These are phyloP conservation scores for Belgica antarctica DNA, from an alignment of 2,888 invertebrate species.

Conservation along the genomic window DNA sequence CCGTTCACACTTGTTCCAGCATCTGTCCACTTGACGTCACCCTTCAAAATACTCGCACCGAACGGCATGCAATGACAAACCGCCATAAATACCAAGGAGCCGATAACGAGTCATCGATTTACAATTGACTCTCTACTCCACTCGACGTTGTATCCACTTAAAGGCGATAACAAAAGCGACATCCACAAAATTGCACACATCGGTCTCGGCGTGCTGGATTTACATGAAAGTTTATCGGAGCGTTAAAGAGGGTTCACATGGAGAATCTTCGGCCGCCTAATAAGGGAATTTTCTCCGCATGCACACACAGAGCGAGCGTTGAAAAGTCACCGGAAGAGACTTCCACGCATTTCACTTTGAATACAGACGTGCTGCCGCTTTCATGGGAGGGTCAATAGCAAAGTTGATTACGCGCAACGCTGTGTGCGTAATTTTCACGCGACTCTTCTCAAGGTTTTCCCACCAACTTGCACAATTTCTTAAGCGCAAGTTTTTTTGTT, in stretches of 20 bases:
- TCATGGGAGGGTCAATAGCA: not conserved
- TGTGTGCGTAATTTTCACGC: slow-evolving; percentile 12
- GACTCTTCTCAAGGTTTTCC: slow-evolving; percentile 22
- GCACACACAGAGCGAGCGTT: not conserved
- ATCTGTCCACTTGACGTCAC: not conserved
- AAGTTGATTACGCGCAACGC: not conserved
- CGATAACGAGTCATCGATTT: slow-evolving; percentile 20
- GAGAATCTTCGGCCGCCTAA: not conserved
- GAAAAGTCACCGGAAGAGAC: not conserved
- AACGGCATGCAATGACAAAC: not conserved
- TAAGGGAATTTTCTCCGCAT: not conserved
- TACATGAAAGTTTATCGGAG: too few relatives aligned
- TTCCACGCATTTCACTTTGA: slow-evolving; percentile 15
- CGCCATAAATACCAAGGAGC: not conserved
- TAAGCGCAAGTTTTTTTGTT: too few relatives aligned
- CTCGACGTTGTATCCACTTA: too few relatives aligned
- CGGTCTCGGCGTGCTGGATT: not conserved
- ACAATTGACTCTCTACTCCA: not conserved
- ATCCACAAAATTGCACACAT: too few relatives aligned
- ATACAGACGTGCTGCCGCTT: not conserved
- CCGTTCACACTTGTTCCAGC: too few relatives aligned
- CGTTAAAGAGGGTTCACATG: not conserved
- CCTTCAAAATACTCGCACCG: not conserved
- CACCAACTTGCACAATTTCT: too few relatives aligned
- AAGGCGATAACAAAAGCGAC: not conserved